Evolutionary conservation across 2,888 invertebrate genomes (phyloP).

Genomic region (Acleris holmiana): DNA sequence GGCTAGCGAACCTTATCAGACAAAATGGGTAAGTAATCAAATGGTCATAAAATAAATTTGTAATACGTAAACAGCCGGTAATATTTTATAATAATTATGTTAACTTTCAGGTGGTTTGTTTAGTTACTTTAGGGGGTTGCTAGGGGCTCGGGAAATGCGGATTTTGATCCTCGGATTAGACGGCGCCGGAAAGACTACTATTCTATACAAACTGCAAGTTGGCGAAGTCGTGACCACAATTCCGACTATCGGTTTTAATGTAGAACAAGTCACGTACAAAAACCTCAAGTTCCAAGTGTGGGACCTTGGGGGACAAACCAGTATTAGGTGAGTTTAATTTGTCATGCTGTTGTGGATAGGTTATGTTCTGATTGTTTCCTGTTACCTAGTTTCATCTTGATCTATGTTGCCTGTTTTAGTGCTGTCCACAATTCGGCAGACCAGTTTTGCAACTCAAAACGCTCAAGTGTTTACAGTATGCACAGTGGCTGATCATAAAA

Average conservation of each 20-base stretch:
- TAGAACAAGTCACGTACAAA: constrained; percentile 99
- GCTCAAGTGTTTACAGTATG: too few species aligned
- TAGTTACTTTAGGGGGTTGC: constrained; percentile 97
- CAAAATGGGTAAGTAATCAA: constrained; percentile 73
- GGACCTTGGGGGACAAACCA: constrained; percentile 99
- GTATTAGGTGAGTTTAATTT: constrained; percentile 90
- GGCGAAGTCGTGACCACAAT: constrained; percentile 99
- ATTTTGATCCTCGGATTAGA: constrained; percentile 98
- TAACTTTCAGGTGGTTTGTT: constrained; percentile 93
- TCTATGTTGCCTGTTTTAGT: too few species aligned
- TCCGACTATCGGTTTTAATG: constrained; percentile 99
- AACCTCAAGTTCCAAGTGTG: constrained; percentile 99
- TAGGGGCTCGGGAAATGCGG: constrained; percentile 98
- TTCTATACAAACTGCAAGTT: constrained; percentile 98
- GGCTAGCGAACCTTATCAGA: constrained; percentile 54
- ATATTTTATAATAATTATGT: constrained; percentile 36
- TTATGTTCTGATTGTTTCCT: constrained; percentile 43
- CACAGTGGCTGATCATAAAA: too few species aligned
- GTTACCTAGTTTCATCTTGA: background rate
- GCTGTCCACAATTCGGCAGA: too few species aligned
- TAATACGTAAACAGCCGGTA: constrained; percentile 39
- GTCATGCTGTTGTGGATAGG: constrained; percentile 33
- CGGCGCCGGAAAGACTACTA: constrained; percentile 99
- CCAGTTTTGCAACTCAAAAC: too few species aligned
- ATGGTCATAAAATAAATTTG: constrained; percentile 47